Evolutionary conservation across 2,888 invertebrate genomes (phyloP).

Genomic region (Ariolimax columbianus): DNA sequence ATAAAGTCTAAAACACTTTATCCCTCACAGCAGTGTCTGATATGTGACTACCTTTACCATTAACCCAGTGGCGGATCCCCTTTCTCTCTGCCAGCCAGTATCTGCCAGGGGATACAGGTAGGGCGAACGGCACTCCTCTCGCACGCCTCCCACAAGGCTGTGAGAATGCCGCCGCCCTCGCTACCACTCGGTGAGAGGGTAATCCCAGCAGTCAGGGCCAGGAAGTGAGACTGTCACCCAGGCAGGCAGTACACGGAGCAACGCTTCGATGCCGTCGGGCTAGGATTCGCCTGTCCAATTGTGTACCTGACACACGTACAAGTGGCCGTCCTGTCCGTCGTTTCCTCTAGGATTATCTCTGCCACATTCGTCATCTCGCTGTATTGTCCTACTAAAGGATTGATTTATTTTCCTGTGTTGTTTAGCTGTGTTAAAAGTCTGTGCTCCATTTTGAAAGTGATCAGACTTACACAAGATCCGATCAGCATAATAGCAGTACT

Average conservation of each 20-base stretch:
- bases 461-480: too few species aligned
- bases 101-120: not conserved
- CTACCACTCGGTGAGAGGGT: not conserved
- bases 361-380: not conserved
- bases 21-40: too few species aligned
- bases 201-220: not conserved
- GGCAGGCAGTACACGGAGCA: not conserved
- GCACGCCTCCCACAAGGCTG: not conserved
- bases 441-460: too few species aligned
- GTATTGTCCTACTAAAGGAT: not conserved
- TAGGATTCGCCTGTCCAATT: not conserved
- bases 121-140: not conserved
- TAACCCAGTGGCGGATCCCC: too few species aligned
- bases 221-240: constrained; percentile 2
- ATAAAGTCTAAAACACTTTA: too few species aligned
- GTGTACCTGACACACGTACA: not conserved
- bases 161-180: not conserved
- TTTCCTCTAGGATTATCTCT: not conserved
- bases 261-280: not conserved
- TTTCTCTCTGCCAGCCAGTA: too few species aligned
- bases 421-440: too few species aligned
- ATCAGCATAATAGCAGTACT: too few species aligned
- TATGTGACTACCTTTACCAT: too few species aligned
- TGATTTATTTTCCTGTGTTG: too few species aligned
- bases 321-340: not conserved